Percentiles rank a stretch among this genome's conserved stretches.
phyloP scores from a whole-genome alignment of 2,113 vertebrate species.

The Spea bombifrons region DNA sequence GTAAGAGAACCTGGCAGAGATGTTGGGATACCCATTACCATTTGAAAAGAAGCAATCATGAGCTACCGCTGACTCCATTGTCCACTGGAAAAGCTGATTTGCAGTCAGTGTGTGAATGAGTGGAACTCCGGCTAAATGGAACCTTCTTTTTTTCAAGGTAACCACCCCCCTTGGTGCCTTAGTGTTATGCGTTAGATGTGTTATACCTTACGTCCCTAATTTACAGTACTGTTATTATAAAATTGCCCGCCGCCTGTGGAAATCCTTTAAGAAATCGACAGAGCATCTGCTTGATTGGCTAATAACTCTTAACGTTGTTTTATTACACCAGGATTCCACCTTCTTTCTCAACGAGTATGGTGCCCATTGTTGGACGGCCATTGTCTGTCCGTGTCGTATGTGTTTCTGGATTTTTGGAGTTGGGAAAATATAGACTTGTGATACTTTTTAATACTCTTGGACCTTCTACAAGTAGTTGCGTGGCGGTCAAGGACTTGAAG shows the following conservation, averaged over 20 bases:
- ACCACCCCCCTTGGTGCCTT: conserved; percentile 65
- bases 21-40: conserved; percentile 94
- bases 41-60: conserved; percentile 99
- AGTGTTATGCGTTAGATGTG: conserved; percentile 64
- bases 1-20: conserved; percentile 90
- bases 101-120: conserved; percentile 80
- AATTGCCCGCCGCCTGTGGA: conserved; percentile 63
- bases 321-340: conserved; percentile 52
- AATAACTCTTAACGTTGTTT: conserved; percentile 56
- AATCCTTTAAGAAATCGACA: conserved; percentile 57
- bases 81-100: conserved; percentile 89
- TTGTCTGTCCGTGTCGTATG: too few species aligned
- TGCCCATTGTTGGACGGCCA: not conserved
- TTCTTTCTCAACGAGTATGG: not conserved
- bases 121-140: conserved; percentile 73
- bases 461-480: too few species aligned
- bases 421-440: too few species aligned
- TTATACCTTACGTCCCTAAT: conserved; percentile 66
- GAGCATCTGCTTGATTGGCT: conserved; percentile 59
- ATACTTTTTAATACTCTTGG: too few species aligned
- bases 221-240: conserved; percentile 65
- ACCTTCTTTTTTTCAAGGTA: conserved; percentile 72
- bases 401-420: too few species aligned
- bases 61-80: conserved; percentile 96
- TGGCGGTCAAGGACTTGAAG: too few species aligned